Evolutionary conservation across 2,113 vertebrate genomes (phyloP).

Genomic region (Marmota monax): DNA sequence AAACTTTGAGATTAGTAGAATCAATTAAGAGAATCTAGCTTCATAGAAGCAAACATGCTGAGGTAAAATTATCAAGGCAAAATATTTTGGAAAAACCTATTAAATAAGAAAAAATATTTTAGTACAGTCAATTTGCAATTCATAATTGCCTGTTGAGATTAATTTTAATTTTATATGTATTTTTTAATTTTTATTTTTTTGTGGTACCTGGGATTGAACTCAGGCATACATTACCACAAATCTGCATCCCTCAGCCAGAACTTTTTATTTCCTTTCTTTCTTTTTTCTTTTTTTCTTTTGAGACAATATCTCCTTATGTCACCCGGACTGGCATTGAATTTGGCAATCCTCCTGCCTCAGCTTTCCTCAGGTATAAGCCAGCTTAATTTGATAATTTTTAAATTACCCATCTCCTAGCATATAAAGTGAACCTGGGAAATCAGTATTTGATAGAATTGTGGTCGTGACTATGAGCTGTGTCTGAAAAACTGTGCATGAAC

Average conservation of each 20-base stretch:
- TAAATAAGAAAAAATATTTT: neutral
- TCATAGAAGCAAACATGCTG: neutral
- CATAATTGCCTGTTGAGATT: neutral
- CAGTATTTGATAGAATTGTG: neutral
- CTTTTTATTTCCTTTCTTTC: neutral
- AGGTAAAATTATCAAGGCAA: slow-evolving; percentile 16
- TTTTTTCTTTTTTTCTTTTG: neutral
- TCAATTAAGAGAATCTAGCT: neutral
- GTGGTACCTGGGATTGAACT: no score
- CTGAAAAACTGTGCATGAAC: neutral
- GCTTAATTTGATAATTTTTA: neutral
- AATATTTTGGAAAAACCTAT: neutral
- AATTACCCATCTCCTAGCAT: neutral
- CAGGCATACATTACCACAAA: no score
- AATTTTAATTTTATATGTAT: neutral
- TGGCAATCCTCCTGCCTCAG: no score
- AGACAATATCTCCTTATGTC: no score
- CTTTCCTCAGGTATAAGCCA: no score
- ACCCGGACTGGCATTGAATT: no score
- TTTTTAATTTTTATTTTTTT: no score
- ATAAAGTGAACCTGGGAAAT: neutral
- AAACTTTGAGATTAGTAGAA: neutral
- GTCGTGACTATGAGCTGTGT: neutral
- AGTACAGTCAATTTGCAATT: neutral
- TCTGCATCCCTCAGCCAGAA: no score